Evolutionary conservation across 2,888 invertebrate species (phyloP), one percentile per base, ranked within the genome.

Genomic region (Ennomos quercinarius): DNA sequence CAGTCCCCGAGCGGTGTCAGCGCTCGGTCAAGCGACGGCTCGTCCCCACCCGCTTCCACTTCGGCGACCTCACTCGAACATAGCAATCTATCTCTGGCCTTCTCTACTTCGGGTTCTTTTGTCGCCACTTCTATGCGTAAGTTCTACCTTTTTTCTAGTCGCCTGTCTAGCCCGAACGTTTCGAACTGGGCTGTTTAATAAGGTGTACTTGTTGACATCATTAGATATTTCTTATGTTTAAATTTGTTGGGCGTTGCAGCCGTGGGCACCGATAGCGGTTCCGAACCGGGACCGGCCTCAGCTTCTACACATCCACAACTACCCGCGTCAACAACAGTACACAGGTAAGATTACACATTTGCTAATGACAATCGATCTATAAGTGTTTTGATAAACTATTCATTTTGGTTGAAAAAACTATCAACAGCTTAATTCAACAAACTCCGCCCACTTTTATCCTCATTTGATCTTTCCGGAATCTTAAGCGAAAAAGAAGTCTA

Each of bases 1-100:
- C 78, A 93, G 76, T 91, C 93, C 0, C 89, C 93, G 38, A 91
- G 93, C 60, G 85, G 89, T 4, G 74, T 83, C 3, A 90, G 87
- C 57, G 78, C 88, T 0, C 93, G 89, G 34, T 90, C 94, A 9
- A 80, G 85, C 65, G 83, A 83, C 56, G 92, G 83, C 61, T 84
- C 86, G 1, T 89, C 89, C 10, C 92, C 85, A 66, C 93, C 84
- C 10, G 91, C 92, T 0, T 89, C 91, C 6, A 88, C 91, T 0
- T 93, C 93, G 2, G 84, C 92, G 36, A 89, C 93, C 0, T 91
- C 93, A 0, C 80, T 93, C 3, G 93, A 94, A 50, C 87, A 91
- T 80, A 89, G 88, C 66, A 93, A 93, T 63, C 78, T 93, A 47
- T 89, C 90, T 0, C 74, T 91, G 10, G 89, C 92, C 0, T 90